phyloP scores from a whole-genome alignment of 2,797 vertebrate species.

The Sebastes aleutianus region DNA sequence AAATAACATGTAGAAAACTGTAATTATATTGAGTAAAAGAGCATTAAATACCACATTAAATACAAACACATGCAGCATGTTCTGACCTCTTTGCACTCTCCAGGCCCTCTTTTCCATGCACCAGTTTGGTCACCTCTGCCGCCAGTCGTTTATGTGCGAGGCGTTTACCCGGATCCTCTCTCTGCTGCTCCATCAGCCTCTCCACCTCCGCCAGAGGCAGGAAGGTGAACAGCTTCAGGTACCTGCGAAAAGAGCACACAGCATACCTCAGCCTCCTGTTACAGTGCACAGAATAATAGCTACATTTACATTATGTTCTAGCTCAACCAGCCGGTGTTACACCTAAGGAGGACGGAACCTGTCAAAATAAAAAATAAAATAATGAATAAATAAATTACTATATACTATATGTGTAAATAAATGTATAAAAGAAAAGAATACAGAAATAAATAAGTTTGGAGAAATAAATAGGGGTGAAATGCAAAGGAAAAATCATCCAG shows the following conservation, averaged over 20 bases:
- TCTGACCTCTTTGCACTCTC: slow-evolving; percentile 92
- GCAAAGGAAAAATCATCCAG: too few relatives aligned
- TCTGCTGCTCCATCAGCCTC: slow-evolving; percentile 90
- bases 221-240: slow-evolving; percentile 95
- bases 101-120: slow-evolving; percentile 93
- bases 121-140: slow-evolving; percentile 95
- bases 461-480: too few relatives aligned
- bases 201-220: slow-evolving; percentile 90
- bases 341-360: too few relatives aligned
- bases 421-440: too few relatives aligned
- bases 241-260: slow-evolving; percentile 76
- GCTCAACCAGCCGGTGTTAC: too few relatives aligned
- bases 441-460: too few relatives aligned
- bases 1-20: neutral
- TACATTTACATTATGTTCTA: neutral
- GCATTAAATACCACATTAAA: neutral
- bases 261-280: neutral
- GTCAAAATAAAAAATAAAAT: too few relatives aligned
- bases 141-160: slow-evolving; percentile 93
- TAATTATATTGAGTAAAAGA: neutral
- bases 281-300: neutral
- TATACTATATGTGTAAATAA: too few relatives aligned
- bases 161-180: slow-evolving; percentile 87
- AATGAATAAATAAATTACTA: too few relatives aligned
- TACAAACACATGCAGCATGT: neutral